These are phyloP conservation scores for Gonioctena quinquepunctata DNA, from an alignment of 1,140 invertebrate species.

Conservation along the genomic window DNA sequence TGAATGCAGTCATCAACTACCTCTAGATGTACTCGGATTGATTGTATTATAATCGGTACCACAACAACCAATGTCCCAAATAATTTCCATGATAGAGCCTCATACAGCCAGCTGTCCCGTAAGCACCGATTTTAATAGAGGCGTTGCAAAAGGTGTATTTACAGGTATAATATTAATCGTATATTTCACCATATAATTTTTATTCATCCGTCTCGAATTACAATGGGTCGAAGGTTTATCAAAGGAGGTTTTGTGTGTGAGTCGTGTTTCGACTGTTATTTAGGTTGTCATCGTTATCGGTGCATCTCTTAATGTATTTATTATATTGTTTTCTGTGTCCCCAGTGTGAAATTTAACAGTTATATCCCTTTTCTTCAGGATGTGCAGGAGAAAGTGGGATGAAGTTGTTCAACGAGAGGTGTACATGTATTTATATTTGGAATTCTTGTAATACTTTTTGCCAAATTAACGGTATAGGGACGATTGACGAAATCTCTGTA, in stretches of 20 bases:
- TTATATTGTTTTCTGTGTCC: background rate
- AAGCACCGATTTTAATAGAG: conserved; percentile 4
- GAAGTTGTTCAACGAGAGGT: background rate
- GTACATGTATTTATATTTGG: background rate
- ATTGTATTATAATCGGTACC: too few species aligned
- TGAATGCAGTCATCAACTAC: too few species aligned
- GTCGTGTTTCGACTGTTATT: background rate
- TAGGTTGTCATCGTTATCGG: background rate
- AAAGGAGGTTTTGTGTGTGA: background rate
- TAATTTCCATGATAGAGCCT: background rate
- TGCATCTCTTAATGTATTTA: background rate
- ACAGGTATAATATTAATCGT: conserved; percentile 13
- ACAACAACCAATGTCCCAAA: background rate
- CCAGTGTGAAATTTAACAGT: background rate
- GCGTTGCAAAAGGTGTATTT: conserved; percentile 1
- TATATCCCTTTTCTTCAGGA: background rate
- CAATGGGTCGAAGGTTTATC: background rate
- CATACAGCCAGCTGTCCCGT: background rate
- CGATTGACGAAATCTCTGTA: too few species aligned
- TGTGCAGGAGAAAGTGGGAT: background rate
- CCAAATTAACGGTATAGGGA: too few species aligned
- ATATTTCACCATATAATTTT: conserved; percentile 14
- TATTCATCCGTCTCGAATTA: background rate
- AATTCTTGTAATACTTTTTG: too few species aligned
- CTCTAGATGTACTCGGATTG: too few species aligned